These are phyloP conservation scores for Siphamia tubifer DNA, from an alignment of 2,113 vertebrate species.

Conservation along the genomic window DNA sequence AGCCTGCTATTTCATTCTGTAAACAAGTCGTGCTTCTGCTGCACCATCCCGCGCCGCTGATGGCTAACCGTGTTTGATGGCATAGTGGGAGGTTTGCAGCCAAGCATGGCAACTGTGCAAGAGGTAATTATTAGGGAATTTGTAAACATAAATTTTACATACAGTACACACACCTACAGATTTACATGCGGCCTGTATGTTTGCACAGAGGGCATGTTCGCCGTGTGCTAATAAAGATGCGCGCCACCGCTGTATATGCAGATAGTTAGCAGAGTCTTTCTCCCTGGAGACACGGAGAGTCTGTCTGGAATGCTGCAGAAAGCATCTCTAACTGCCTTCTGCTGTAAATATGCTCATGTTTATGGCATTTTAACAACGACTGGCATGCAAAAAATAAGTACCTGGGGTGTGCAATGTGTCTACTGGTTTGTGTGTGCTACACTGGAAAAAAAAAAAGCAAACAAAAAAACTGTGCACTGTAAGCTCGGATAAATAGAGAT, in stretches of 20 bases:
- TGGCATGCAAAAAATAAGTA: constrained; percentile 29
- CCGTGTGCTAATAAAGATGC: constrained; percentile 22
- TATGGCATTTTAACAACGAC: constrained; percentile 59
- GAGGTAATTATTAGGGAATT: constrained; percentile 34
- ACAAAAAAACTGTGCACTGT: too few species aligned
- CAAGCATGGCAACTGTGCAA: background rate
- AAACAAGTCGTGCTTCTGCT: constrained; percentile 48
- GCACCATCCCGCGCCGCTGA: constrained; percentile 27
- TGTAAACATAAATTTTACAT: constrained; percentile 38
- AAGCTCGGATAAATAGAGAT: too few species aligned
- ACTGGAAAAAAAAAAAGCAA: too few species aligned
- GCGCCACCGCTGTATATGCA: constrained; percentile 10
- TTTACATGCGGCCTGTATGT: background rate
- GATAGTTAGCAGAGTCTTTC: constrained; percentile 29
- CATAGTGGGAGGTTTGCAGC: constrained; percentile 30
- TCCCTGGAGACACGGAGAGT: constrained; percentile 42
- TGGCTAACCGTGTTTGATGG: constrained; percentile 32
- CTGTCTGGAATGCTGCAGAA: constrained; percentile 38
- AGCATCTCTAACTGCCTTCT: constrained; percentile 56
- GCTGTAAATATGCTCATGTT: constrained; percentile 55
- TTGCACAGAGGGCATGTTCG: constrained; percentile 18
- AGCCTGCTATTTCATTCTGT: constrained; percentile 41
- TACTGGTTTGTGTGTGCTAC: background rate
- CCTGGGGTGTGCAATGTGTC: constrained; percentile 33
- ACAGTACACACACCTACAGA: constrained; percentile 1